These are phyloP conservation scores for Martes flavigula DNA, from an alignment of 2,797 vertebrate species.

Conservation along the genomic window DNA sequence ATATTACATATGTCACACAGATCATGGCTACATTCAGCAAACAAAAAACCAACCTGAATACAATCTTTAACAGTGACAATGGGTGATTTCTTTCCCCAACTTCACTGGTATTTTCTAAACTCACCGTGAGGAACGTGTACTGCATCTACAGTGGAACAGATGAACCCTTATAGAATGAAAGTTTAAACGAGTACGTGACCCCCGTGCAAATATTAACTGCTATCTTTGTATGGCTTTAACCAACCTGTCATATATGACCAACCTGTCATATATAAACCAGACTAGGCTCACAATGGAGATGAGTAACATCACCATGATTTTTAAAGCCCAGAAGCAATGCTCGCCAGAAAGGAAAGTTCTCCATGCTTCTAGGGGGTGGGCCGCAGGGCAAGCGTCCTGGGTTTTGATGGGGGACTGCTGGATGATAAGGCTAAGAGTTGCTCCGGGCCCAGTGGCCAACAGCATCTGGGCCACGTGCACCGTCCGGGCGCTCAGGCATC, in stretches of 20 bases:
- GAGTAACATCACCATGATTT: neutral
- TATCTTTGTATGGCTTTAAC: neutral
- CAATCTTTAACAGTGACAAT: neutral
- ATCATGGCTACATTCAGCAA: neutral
- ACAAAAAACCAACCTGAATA: neutral
- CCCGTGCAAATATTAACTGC: too few relatives aligned
- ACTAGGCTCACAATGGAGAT: neutral
- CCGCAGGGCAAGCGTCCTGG: too few relatives aligned
- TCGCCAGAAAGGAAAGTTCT: neutral
- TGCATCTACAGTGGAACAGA: neutral
- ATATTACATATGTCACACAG: neutral
- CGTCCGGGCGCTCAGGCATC: neutral
- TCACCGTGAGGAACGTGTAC: neutral
- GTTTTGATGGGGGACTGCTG: rapidly evolving
- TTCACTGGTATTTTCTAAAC: neutral
- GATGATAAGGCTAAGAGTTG: neutral
- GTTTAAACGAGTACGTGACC: neutral
- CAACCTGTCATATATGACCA: too few relatives aligned
- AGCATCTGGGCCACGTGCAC: neutral
- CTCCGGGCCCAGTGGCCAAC: neutral
- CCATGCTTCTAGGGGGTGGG: rapidly evolving
- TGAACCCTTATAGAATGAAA: neutral
- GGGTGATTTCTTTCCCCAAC: neutral
- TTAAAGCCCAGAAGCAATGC: neutral
- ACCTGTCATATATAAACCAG: too few relatives aligned